Percentiles rank a stretch among this genome's conserved stretches.
Evolutionary conservation across 2,797 vertebrate species (phyloP).

Genomic region (Melanotaenia boesemani): DNA sequence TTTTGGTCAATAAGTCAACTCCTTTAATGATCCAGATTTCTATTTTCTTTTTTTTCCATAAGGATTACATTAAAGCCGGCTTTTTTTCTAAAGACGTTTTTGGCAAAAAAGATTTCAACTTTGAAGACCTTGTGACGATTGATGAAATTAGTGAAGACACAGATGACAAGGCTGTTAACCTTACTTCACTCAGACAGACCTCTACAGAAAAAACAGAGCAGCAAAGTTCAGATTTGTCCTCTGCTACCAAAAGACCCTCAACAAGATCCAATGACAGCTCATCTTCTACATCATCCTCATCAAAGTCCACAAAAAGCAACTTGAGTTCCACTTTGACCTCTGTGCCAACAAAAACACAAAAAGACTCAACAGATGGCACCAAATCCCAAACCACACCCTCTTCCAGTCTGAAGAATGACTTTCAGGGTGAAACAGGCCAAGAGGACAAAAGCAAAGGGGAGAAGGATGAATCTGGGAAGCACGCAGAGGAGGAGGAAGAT

Average conservation of each 20-base stretch:
- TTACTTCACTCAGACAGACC: background rate
- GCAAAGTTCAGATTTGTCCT: background rate
- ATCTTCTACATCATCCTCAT: background rate
- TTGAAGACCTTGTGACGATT: slow-evolving; percentile 92
- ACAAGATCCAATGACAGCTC: background rate
- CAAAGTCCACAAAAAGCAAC: background rate
- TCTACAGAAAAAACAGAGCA: slow-evolving; percentile 6
- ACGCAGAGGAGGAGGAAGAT: background rate
- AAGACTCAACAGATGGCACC: slow-evolving; percentile 10
- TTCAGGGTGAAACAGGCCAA: background rate
- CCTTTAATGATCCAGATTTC: background rate
- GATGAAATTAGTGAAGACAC: slow-evolving; percentile 88
- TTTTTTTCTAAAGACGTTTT: slow-evolving; percentile 68
- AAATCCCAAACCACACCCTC: slow-evolving; percentile 8
- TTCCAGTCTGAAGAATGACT: background rate
- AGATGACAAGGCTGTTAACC: background rate
- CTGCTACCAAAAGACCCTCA: background rate
- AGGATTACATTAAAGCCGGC: slow-evolving; percentile 61
- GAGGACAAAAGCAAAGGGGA: background rate
- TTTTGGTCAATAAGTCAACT: background rate
- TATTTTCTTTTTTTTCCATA: background rate
- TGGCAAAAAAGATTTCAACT: slow-evolving; percentile 66
- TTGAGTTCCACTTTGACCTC: background rate
- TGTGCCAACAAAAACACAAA: background rate
- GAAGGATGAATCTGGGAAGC: background rate